Evolutionary conservation across 2,797 vertebrate genomes (phyloP).

Genomic region (Masticophis lateralis): DNA sequence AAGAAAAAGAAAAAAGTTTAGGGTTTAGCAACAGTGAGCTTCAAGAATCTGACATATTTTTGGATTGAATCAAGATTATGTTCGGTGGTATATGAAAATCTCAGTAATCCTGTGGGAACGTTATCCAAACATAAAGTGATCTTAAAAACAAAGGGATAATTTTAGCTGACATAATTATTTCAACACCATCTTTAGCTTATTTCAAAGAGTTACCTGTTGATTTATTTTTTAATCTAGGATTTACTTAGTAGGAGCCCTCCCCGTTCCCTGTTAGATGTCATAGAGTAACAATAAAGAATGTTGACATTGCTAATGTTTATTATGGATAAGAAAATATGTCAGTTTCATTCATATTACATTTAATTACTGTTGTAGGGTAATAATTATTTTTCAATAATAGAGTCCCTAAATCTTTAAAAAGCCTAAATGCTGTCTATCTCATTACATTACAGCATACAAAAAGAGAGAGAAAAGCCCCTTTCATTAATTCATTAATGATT

Average conservation of each 20-base stretch:
- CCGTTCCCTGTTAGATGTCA: neutral
- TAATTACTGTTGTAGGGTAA: constrained; percentile 66
- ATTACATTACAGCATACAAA: constrained; percentile 61
- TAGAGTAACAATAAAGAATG: constrained; percentile 49
- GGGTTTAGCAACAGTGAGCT: neutral
- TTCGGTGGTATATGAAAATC: neutral
- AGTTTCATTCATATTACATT: constrained; percentile 61
- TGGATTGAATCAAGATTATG: neutral
- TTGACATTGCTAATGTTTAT: constrained; percentile 64
- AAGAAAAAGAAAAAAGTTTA: neutral
- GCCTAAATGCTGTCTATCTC: constrained; percentile 63
- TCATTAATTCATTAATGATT: constrained; percentile 64
- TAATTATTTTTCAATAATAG: constrained; percentile 70
- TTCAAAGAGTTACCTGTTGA: neutral
- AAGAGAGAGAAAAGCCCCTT: constrained; percentile 50
- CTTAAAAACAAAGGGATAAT: neutral
- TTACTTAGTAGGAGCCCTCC: neutral
- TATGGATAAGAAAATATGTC: constrained; percentile 61
- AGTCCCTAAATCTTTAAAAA: constrained; percentile 63
- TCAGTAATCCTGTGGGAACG: neutral
- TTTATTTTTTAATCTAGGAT: neutral
- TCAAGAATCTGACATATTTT: neutral
- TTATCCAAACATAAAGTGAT: neutral
- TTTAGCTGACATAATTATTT: neutral
- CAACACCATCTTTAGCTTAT: neutral